phyloP scores from a whole-genome alignment of 2,113 vertebrate species.

The Gobiocypris rarus region DNA sequence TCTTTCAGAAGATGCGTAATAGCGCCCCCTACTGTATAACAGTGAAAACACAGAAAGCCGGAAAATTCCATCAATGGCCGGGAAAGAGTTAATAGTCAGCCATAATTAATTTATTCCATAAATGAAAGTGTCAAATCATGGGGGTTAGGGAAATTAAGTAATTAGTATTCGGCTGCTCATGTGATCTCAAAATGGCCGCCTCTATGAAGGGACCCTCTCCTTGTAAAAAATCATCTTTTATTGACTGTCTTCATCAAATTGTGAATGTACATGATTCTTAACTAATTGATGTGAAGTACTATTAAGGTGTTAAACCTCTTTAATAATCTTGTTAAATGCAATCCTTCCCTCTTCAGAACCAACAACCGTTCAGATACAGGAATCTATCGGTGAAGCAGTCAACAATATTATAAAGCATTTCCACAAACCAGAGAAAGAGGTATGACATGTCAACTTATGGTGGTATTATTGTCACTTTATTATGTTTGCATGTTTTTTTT shows the following conservation, averaged over 20 bases:
- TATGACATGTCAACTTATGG: not conserved
- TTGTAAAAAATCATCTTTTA: not conserved
- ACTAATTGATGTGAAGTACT: not conserved
- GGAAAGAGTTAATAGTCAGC: too few species aligned
- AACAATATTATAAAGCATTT: slow-evolving; percentile 98
- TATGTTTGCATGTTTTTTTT: not conserved
- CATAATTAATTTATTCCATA: not conserved
- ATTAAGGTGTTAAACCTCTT: not conserved
- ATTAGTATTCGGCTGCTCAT: too few species aligned
- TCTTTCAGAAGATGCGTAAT: too few species aligned
- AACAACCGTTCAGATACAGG: slow-evolving; percentile 89
- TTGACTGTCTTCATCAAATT: not conserved
- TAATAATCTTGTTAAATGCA: not conserved
- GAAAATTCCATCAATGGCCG: too few species aligned
- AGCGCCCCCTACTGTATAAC: too few species aligned
- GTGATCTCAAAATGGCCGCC: too few species aligned
- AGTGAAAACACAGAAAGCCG: too few species aligned
- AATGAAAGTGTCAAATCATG: not conserved
- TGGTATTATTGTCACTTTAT: not conserved
- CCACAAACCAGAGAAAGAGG: slow-evolving; percentile 98
- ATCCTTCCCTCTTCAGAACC: slow-evolving; percentile 76
- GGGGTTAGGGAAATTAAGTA: not conserved
- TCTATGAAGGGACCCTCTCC: not conserved
- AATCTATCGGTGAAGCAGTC: slow-evolving; percentile 93
- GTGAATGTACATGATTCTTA: not conserved